Conservation (phyloP, 1,140 invertebrate species). For the Heliconius congener region DNA sequence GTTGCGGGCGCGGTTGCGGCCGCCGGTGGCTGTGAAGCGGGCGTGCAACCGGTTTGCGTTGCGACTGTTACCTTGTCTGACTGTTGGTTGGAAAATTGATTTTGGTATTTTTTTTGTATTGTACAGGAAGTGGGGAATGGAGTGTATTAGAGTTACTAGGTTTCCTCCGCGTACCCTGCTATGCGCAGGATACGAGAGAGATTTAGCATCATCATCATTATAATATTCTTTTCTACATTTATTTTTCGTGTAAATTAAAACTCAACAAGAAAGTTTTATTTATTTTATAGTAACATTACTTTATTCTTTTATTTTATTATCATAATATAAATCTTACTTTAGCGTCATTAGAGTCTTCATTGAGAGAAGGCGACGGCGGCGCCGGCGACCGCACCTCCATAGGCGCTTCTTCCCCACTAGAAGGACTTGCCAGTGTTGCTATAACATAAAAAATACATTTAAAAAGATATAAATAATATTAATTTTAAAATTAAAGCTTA, state of each 20-base stretch:
- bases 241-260: no score
- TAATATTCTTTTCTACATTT: no score
- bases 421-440: slow-evolving; percentile 69
- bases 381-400: slow-evolving; percentile 51
- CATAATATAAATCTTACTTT: slow-evolving; percentile 51
- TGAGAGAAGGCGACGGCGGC: slow-evolving; percentile 51
- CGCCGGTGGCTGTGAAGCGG: slow-evolving; percentile 37
- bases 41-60: slow-evolving; percentile 89
- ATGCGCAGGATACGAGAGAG: no score
- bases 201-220: no score
- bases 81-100: slow-evolving; percentile 47
- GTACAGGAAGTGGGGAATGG: no score
- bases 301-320: no score
- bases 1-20: slow-evolving; percentile 19
- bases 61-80: slow-evolving; percentile 87
- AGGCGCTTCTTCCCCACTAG: slow-evolving; percentile 64
- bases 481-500: no score
- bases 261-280: no score
- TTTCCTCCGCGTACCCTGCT: no score
- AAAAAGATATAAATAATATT: not conserved
- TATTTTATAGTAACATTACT: no score
- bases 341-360: slow-evolving; percentile 72
- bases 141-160: no score
- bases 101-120: no score
- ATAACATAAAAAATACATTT: slow-evolving; percentile 2